Evolutionary conservation across 2,113 vertebrate species (phyloP), one percentile per base, ranked within the genome.

Genomic region (Alligator mississippiensis): DNA sequence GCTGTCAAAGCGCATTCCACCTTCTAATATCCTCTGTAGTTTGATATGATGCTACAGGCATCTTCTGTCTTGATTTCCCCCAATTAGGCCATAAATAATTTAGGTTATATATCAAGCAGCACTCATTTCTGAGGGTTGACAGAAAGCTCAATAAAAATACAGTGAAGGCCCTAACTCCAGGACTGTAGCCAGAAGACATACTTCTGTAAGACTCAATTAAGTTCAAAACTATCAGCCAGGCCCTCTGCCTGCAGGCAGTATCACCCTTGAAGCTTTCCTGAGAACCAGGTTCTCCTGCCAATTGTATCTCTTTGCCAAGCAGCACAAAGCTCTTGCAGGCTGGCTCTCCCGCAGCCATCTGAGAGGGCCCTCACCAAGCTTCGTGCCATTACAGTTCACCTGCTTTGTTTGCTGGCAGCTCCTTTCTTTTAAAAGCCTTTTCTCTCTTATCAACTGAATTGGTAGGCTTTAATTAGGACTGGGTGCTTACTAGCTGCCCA

Each of bases 1-100:
- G 72, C 81, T 93, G 80, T 90, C 84, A 83, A 95, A 85, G 90
- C 95, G 76, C 88, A 79, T 47, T 47, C 47, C 47, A 47, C 47
- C 47, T 47, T 47, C 74, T 83, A 30, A 90, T 90, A 47, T 89
- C 60, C 76, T 93, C 80, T 85, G 86, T 92, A 85, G 47, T 94
- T 94, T 90, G 90, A 80, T 66, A 72, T 84, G 82, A 59, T 1
- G 1, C 84, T 82, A 86, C 86, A 82, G 81, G 93, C 47, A 47
- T 47, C 47, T 47, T 47, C 47, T 47, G 9, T 47, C 47, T 47
- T 47, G 47, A 47, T 47, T 47, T 47, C 47, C 47, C 47, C 47
- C 47, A 47, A 47, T 47, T 47, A 47, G 47, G 47, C 47, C 47
- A 47, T 9, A 47, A 47, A 47, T 47, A 47, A 47, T 47, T 47